These are phyloP conservation scores for Saccostrea echinata DNA, from an alignment of 1,140 invertebrate species.

Conservation along the genomic window DNA sequence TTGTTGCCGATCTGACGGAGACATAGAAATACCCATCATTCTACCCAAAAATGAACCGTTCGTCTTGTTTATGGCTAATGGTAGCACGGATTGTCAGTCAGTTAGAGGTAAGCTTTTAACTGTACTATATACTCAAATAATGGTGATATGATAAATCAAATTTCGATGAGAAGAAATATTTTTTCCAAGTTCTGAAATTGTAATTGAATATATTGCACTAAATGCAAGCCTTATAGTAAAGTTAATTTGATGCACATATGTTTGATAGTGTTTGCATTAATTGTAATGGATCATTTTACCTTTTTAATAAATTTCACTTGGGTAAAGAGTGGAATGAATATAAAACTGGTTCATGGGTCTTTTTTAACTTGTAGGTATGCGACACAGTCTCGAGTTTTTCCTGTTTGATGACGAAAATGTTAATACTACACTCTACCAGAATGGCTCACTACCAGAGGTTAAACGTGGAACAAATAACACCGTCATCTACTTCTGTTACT, in stretches of 20 bases:
- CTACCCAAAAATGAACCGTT: conserved; percentile 57
- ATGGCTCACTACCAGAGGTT: conserved; percentile 54
- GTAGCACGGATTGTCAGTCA: conserved; percentile 54
- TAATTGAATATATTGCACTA: no score
- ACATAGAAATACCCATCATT: conserved; percentile 49
- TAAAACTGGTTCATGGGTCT: no score
- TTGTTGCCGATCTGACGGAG: conserved; percentile 60
- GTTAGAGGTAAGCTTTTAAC: conserved; percentile 55
- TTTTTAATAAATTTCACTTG: no score
- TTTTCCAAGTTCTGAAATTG: no score
- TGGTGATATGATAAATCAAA: no score
- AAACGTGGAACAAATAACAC: conserved; percentile 57
- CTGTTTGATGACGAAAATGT: conserved; percentile 52
- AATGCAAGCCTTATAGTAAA: no score
- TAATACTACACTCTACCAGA: background rate
- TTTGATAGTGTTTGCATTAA: no score
- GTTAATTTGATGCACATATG: no score
- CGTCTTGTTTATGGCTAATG: conserved; percentile 55
- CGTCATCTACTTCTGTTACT: conserved; percentile 59
- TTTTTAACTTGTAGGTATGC: conserved; percentile 49
- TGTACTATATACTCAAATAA: no score
- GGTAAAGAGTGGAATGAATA: no score
- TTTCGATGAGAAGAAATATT: no score
- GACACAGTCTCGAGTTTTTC: conserved; percentile 52
- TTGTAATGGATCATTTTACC: no score